Conservation (phyloP, 2,888 invertebrate species). For the Trachelus troglodyta region DNA sequence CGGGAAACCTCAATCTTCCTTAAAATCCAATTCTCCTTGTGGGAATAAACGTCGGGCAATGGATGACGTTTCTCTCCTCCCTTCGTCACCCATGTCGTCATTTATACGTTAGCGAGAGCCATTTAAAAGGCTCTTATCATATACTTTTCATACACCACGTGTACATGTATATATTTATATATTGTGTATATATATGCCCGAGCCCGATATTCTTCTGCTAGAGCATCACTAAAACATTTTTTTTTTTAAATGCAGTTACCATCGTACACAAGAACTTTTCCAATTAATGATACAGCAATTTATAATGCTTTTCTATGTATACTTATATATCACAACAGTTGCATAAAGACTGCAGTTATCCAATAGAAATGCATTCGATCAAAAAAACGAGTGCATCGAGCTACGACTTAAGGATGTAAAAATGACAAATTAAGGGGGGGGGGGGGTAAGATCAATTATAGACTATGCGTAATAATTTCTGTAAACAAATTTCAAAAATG, state of each 20-base stretch:
- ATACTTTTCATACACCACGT: background rate
- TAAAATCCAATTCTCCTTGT: background rate
- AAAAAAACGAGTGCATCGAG: background rate
- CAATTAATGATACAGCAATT: background rate
- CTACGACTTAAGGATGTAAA: background rate
- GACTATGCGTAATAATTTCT: background rate
- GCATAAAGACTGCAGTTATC: background rate
- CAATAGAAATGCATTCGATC: background rate
- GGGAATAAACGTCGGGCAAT: background rate
- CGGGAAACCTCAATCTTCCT: background rate
- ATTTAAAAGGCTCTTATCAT: background rate
- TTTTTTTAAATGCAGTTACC: background rate
- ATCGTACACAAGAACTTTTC: background rate
- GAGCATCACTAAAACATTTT: no score
- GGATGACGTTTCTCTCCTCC: background rate
- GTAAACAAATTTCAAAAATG: no score
- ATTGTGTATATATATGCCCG: no score
- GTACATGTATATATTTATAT: background rate
- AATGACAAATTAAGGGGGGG: background rate
- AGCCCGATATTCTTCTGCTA: no score
- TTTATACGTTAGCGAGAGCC: background rate
- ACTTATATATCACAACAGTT: background rate
- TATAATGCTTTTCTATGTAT: background rate
- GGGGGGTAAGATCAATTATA: background rate
- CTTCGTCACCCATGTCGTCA: background rate